These are phyloP conservation scores for Pseudopipra pipra DNA, from an alignment of 2,113 vertebrate species.

Conservation along the genomic window DNA sequence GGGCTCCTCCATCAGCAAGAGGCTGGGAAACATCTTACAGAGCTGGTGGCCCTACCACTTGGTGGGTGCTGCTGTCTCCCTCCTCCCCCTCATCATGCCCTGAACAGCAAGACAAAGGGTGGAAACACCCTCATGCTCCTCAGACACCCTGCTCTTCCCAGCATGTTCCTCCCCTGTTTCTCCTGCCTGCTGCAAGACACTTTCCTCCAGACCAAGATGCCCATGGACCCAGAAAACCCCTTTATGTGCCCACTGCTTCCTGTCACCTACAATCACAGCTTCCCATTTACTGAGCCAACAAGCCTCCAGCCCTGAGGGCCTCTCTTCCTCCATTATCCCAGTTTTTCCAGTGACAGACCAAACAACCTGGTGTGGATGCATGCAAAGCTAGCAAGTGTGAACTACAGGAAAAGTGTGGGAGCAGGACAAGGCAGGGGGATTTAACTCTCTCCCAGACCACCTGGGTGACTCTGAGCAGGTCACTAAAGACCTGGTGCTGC, in stretches of 20 bases:
- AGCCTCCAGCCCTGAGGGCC: neutral
- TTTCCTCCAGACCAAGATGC: neutral
- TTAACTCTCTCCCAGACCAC: neutral
- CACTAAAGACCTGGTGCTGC: neutral
- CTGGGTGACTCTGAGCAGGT: neutral
- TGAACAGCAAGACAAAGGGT: neutral
- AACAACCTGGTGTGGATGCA: neutral
- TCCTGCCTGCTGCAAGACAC: neutral
- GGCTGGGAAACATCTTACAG: neutral
- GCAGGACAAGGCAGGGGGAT: neutral
- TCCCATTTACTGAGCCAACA: neutral
- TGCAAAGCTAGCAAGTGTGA: neutral
- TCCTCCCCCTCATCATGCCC: neutral
- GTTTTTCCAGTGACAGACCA: neutral
- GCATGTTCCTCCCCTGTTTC: neutral
- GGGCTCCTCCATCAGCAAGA: neutral
- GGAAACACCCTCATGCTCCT: neutral
- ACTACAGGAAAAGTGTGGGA: neutral
- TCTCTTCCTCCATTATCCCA: neutral
- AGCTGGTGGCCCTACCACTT: neutral
- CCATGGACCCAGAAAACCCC: neutral
- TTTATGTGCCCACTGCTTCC: neutral
- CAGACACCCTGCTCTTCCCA: neutral
- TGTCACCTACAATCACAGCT: neutral
- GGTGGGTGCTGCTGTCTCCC: neutral